Percentiles rank a stretch among this genome's conserved stretches.
phyloP scores from a whole-genome alignment of 2,113 vertebrate species.

The Neogale vison region DNA sequence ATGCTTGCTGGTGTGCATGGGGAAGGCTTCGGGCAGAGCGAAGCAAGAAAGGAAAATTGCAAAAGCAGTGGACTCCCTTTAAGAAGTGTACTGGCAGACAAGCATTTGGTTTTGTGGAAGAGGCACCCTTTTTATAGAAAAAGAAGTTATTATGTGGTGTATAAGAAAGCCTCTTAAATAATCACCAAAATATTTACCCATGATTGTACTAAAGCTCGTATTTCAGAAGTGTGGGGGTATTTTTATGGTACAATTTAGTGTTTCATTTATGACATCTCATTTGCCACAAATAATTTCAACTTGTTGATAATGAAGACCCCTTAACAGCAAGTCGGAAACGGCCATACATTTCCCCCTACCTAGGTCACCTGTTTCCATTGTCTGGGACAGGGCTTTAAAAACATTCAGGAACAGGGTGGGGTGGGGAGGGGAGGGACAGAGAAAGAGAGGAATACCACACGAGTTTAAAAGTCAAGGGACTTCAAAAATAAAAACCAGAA shows the following conservation, averaged over 20 bases:
- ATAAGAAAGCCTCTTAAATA: constrained; percentile 12
- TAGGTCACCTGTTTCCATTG: background rate
- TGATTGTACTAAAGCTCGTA: constrained; percentile 46
- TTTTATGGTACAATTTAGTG: constrained; percentile 49
- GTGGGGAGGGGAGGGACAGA: background rate
- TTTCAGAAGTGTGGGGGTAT: background rate
- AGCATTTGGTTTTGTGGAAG: constrained; percentile 40
- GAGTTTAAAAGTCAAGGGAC: constrained; percentile 59
- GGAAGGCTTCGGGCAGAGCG: background rate
- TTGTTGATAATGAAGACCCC: background rate
- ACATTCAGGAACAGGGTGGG: background rate
- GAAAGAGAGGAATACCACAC: background rate
- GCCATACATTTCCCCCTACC: background rate
- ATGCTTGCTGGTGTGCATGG: background rate
- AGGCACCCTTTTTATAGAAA: constrained; percentile 43
- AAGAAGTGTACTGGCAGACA: background rate
- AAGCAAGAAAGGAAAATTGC: background rate
- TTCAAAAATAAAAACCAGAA: constrained; percentile 78
- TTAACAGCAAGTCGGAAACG: background rate
- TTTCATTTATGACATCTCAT: constrained; percentile 30
- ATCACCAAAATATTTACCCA: background rate
- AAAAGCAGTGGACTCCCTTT: constrained; percentile 12
- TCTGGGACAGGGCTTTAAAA: constrained; percentile 8
- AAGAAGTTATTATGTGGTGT: background rate
- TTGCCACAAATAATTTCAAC: constrained; percentile 7